A percentile compares a stretch with the other conserved stretches of the same genome.
Conservation (phyloP, 2,888 invertebrate species). For the Sycophila texana region DNA sequence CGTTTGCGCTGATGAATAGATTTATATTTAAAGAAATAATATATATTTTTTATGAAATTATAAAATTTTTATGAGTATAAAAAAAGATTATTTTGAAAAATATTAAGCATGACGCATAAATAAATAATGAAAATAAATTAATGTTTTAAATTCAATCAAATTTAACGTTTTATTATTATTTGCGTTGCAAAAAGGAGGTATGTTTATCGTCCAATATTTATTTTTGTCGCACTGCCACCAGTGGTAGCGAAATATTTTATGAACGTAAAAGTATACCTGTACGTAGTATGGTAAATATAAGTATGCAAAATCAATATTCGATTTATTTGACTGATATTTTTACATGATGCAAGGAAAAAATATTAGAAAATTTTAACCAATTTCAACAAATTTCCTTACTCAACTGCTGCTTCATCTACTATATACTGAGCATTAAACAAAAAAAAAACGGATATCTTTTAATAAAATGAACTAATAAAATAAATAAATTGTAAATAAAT, state of each 20-base stretch:
- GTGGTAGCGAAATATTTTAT: slow-evolving; percentile 36
- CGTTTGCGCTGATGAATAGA: no score
- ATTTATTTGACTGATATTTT: slow-evolving; percentile 19
- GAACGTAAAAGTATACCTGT: slow-evolving; percentile 25
- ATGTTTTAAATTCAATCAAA: no score
- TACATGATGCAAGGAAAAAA: background rate
- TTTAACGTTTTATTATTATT: background rate
- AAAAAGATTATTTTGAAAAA: no score
- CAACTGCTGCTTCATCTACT: no score
- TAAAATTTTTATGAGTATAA: no score
- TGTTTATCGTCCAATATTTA: slow-evolving; percentile 1
- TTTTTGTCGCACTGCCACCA: slow-evolving; percentile 8
- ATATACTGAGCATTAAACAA: no score
- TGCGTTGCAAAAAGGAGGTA: background rate
- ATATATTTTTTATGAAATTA: no score
- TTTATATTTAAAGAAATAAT: no score
- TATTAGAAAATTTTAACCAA: background rate
- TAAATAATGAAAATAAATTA: no score
- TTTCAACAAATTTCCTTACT: background rate
- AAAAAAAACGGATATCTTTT: background rate
- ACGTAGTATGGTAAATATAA: background rate
- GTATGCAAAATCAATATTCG: slow-evolving; percentile 28
- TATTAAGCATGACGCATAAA: no score
- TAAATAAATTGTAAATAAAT: background rate
- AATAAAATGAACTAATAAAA: background rate